Conservation (phyloP, 2,888 invertebrate species). For the Eucera pruinosa region DNA sequence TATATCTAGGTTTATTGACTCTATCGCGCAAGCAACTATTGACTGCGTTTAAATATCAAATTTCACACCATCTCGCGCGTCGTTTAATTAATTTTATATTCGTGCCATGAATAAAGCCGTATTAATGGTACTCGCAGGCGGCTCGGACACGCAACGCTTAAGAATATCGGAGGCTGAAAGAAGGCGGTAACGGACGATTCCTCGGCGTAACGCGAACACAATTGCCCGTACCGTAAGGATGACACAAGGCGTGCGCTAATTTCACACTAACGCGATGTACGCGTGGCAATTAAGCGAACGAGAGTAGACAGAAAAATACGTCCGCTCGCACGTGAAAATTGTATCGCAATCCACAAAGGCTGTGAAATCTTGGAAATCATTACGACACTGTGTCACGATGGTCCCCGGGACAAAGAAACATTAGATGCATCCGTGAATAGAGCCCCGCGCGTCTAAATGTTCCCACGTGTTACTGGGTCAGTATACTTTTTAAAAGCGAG, state of each 20-base stretch:
- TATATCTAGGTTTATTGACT: constrained; percentile 1
- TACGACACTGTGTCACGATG: constrained; percentile 61
- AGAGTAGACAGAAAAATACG: constrained; percentile 45
- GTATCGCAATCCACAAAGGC: constrained; percentile 43
- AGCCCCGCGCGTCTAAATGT: constrained; percentile 64
- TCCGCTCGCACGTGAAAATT: constrained; percentile 36
- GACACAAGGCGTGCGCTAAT: constrained; percentile 52
- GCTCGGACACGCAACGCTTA: no score
- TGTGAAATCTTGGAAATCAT: constrained; percentile 66
- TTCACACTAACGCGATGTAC: constrained; percentile 29
- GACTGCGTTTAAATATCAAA: background rate
- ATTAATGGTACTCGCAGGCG: no score
- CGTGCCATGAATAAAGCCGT: background rate
- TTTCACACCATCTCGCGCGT: background rate
- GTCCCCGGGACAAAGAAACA: constrained; percentile 63
- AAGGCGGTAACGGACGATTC: no score
- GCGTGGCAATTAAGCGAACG: constrained; percentile 57
- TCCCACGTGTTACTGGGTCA: constrained; percentile 75
- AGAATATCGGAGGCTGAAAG: no score
- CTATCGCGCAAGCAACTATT: background rate
- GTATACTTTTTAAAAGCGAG: constrained; percentile 72
- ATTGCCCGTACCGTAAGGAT: constrained; percentile 37
- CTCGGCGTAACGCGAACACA: no score
- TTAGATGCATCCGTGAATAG: constrained; percentile 69
- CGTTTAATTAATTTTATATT: background rate